phyloP scores from a whole-genome alignment of 2,888 invertebrate genomes.

The Macrosoma leucophasiata region DNA sequence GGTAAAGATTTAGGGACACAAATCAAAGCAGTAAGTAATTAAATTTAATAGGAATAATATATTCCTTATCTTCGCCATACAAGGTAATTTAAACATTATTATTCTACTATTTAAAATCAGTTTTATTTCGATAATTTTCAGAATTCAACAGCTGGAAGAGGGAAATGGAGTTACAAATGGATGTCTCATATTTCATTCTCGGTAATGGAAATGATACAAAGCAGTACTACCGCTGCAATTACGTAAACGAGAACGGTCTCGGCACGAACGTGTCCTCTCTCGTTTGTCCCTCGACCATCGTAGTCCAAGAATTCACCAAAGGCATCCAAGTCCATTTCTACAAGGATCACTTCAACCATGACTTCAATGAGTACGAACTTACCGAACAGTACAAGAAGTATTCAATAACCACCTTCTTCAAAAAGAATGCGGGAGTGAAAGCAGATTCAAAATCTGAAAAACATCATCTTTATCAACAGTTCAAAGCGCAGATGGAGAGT shows the following conservation, averaged over 20 bases:
- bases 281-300: constrained; percentile 45
- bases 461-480: constrained; percentile 37
- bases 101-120: too few species aligned
- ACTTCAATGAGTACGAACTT: constrained; percentile 24
- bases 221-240: constrained; percentile 38
- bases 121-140: too few species aligned
- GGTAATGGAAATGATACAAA: constrained; percentile 25
- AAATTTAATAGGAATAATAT: too few species aligned
- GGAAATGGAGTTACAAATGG: constrained; percentile 35
- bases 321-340: constrained; percentile 46
- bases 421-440: background rate
- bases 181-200: constrained; percentile 30
- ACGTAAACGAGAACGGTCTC: constrained; percentile 8
- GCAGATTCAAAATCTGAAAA: constrained; percentile 13
- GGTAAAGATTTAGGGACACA: too few species aligned
- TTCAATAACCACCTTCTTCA: constrained; percentile 32
- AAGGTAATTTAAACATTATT: too few species aligned
- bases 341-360: constrained; percentile 41
- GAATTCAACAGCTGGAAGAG: constrained; percentile 47
- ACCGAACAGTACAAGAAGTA: constrained; percentile 34
- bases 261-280: constrained; percentile 8
- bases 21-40: too few species aligned
- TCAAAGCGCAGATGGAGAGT: constrained; percentile 40
- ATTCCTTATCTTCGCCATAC: too few species aligned
- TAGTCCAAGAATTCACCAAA: constrained; percentile 35